These are phyloP conservation scores for Tricholauxania praeusta DNA, from an alignment of 2,888 invertebrate species.

Conservation along the genomic window DNA sequence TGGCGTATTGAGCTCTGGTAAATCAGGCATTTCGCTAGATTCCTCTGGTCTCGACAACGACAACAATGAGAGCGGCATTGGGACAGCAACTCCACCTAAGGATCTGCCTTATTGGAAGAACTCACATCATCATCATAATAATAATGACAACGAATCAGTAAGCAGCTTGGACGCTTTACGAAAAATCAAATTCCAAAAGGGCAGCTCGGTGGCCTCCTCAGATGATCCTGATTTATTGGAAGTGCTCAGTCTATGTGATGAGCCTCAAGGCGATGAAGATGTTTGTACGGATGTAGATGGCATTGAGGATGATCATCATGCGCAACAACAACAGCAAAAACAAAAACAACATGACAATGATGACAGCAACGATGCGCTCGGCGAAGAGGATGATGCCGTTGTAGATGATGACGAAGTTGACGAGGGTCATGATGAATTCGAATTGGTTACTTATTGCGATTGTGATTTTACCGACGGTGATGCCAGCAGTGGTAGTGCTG, in stretches of 20 bases:
- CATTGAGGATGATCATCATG: constrained; percentile 40
- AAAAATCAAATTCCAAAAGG: constrained; percentile 65
- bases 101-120: constrained; percentile 65
- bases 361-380: constrained; percentile 39
- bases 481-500: constrained; percentile 54
- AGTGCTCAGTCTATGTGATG: constrained; percentile 65
- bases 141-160: constrained; percentile 62
- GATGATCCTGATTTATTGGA: constrained; percentile 67
- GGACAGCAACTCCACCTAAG: constrained; percentile 67
- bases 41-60: constrained; percentile 67
- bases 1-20: constrained; percentile 65
- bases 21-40: constrained; percentile 66
- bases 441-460: constrained; percentile 57
- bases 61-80: constrained; percentile 67
- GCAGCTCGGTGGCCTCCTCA: constrained; percentile 63
- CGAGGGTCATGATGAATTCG: constrained; percentile 64
- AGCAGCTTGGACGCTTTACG: constrained; percentile 63
- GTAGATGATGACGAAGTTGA: constrained; percentile 53
- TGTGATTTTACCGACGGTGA: constrained; percentile 63
- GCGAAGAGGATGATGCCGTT: constrained; percentile 45
- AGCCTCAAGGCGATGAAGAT: constrained; percentile 58
- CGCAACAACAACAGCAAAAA: constrained; percentile 41
- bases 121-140: constrained; percentile 51
- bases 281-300: constrained; percentile 52
- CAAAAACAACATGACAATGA: constrained; percentile 37